Percentiles rank a stretch among this genome's conserved stretches.
Evolutionary conservation across 2,797 vertebrate species (phyloP).

Genomic region (Vultur gryphus): DNA sequence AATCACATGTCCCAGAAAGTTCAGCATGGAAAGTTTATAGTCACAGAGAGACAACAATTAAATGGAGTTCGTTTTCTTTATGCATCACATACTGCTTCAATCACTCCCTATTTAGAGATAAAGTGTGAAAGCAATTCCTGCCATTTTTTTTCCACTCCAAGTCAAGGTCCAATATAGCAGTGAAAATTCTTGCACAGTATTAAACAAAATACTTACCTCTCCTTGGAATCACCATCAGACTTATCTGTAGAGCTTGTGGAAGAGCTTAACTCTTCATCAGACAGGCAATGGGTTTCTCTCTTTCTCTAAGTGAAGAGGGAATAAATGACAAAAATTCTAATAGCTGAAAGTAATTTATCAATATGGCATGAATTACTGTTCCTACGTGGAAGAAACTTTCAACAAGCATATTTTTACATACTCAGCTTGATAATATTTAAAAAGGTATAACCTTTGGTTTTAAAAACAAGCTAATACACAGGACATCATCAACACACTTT

Average conservation of each 20-base stretch:
- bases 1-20: background rate
- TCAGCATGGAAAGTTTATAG: background rate
- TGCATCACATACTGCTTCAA: background rate
- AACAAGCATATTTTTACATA: background rate
- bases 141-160: background rate
- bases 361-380: background rate
- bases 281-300: conserved; percentile 60
- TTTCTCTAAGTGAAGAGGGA: conserved; percentile 50
- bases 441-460: background rate
- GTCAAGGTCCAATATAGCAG: background rate
- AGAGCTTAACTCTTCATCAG: conserved; percentile 88
- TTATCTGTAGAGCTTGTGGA: conserved; percentile 93
- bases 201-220: conserved; percentile 74
- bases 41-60: background rate
- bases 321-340: background rate
- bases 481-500: background rate
- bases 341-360: background rate
- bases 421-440: background rate
- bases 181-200: background rate
- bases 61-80: background rate
- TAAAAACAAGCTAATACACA: background rate
- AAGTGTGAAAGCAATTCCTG: background rate
- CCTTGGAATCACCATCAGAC: conserved; percentile 86
- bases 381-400: background rate
- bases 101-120: background rate